Conservation (phyloP, 2,113 vertebrate genomes). For the Platysteira castanea region DNA sequence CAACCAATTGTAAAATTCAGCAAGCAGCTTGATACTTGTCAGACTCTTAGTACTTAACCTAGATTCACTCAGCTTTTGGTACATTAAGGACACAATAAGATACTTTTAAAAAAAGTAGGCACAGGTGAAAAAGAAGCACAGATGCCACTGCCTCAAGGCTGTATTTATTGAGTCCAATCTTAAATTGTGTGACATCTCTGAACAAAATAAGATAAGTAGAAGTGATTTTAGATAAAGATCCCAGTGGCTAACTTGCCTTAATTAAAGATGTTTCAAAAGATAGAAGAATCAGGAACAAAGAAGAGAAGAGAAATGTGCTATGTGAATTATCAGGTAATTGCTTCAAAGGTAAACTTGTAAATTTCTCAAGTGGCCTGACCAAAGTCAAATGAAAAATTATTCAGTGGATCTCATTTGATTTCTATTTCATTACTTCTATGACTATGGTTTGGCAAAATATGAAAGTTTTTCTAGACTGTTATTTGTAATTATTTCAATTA, state of each 20-base stretch:
- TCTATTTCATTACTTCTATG: background rate
- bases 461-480: background rate
- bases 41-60: background rate
- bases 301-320: background rate
- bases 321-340: background rate
- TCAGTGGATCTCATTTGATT: background rate
- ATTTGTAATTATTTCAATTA: background rate
- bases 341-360: background rate
- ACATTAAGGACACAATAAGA: background rate
- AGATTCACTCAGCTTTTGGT: background rate
- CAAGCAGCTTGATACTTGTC: background rate
- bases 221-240: slow-evolving; percentile 31
- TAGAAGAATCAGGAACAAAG: background rate
- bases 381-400: background rate
- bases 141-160: background rate
- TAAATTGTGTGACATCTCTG: background rate
- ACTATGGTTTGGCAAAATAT: background rate
- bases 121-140: background rate
- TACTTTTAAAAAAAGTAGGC: background rate
- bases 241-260: background rate
- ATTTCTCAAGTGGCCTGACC: background rate
- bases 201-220: slow-evolving; percentile 3
- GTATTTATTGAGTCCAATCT: background rate
- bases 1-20: background rate
- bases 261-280: slow-evolving; percentile 43